Conservation (phyloP, 2,113 vertebrate species). For the Psammodynastes pulverulentus region DNA sequence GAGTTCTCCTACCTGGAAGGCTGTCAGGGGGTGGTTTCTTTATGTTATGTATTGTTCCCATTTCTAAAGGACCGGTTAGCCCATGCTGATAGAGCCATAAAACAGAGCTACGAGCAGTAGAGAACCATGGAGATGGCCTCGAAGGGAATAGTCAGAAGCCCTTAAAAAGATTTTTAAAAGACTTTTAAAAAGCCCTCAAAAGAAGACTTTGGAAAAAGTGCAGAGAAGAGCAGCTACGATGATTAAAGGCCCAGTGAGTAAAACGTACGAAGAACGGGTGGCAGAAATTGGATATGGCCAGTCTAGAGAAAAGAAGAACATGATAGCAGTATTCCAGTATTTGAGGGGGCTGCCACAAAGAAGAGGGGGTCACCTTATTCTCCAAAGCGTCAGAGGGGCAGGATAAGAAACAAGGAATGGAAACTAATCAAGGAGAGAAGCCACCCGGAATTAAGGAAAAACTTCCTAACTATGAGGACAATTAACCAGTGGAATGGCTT, state of each 20-base stretch:
- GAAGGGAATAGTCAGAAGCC: background rate
- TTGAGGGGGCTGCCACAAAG: background rate
- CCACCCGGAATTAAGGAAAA: background rate
- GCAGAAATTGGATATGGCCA: background rate
- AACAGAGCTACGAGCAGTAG: background rate
- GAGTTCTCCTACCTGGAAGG: background rate
- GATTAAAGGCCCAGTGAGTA: background rate
- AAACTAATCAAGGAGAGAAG: background rate
- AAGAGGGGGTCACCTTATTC: background rate
- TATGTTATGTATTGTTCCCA: background rate
- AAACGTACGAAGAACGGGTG: background rate
- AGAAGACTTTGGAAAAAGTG: background rate
- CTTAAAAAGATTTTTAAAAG: background rate
- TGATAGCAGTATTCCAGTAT: background rate
- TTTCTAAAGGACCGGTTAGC: background rate
- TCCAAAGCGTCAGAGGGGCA: background rate
- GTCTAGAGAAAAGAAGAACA: background rate
- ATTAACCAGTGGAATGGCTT: too few relatives aligned
- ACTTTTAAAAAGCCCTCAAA: background rate
- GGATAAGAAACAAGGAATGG: background rate
- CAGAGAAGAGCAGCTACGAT: background rate
- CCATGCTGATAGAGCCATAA: background rate
- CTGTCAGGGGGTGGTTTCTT: background rate
- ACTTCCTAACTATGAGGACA: background rate
- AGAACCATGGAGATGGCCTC: background rate